Conservation (phyloP, 2,797 vertebrate species). For the Adrianichthys oophorus region DNA sequence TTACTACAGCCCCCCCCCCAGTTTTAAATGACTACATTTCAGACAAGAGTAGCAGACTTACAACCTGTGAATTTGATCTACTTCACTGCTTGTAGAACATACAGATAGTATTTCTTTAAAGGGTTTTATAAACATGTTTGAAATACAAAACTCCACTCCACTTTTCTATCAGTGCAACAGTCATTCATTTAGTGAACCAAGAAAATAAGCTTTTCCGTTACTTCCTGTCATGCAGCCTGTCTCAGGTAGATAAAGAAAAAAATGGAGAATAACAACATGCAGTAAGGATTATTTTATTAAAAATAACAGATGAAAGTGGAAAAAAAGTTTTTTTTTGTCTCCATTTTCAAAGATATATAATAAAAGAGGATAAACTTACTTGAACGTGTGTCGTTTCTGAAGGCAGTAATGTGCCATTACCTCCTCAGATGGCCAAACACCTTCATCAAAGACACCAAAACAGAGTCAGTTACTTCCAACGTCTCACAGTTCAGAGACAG, state of each 20-base stretch:
- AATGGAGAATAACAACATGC: no score
- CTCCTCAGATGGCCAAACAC: conserved; percentile 98
- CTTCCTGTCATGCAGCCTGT: no score
- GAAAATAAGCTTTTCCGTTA: no score
- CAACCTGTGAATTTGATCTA: neutral
- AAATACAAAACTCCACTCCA: no score
- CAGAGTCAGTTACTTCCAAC: conserved; percentile 5
- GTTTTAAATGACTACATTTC: conserved; percentile 5
- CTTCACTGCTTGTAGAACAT: no score
- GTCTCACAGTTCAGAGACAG: conserved; percentile 3
- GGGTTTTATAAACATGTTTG: no score
- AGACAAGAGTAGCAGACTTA: conserved; percentile 42
- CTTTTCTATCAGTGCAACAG: no score
- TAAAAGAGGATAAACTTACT: conserved; percentile 78
- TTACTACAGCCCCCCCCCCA: conserved; percentile 2
- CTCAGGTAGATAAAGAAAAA: no score
- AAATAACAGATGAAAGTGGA: no score
- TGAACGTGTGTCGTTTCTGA: conserved; percentile 89
- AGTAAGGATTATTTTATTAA: no score
- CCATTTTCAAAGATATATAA: conserved; percentile 25
- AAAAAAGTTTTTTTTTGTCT: no score
- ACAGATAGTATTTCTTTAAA: neutral
- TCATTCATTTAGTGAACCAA: no score
- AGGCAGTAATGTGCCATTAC: conserved; percentile 97
- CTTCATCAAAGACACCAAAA: conserved; percentile 64